Base-by-base conservation (phyloP, 2,888 invertebrate genomes). In the Elegia similella region DNA sequence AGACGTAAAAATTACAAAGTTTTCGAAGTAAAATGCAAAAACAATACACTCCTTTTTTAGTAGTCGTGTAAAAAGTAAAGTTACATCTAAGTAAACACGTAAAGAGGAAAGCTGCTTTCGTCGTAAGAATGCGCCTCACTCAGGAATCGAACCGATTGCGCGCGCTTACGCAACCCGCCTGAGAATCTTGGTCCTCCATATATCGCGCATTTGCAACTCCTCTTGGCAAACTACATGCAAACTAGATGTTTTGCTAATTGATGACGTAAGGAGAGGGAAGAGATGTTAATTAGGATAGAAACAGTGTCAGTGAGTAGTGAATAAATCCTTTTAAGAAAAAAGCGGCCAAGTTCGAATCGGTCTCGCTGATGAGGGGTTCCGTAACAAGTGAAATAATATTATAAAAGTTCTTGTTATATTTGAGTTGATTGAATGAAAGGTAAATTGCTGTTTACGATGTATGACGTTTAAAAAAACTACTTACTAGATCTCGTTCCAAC, bases 41-140 rank as follows among this genome's bases (percentile, higher is more conserved):
- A n/a, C n/a, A n/a, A n/a, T n/a, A n/a, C n/a, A n/a, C n/a, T n/a
- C n/a, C n/a, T n/a, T n/a, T n/a, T n/a, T n/a, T n/a, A n/a, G n/a
- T n/a, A n/a, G n/a, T n/a, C n/a, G n/a, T n/a, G n/a, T n/a, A 61
- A 62, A 59, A 58, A 60, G 53, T 55, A 47, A 15, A 63, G 54
- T 38, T n/a, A 12, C 38, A 34, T 0, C 34, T 52, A 54, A 57
- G 82, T 81, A 79, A 62, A 64, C 60, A 64, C 62, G 60, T 80
- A 85, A 83, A 87, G 86, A 80, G 82, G 80, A 44, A 86, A 81
- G 70, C 59, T 64, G 63, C 88, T 88, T 86, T 86, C 86, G 68
- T 81, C 66, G 65, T 62, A 78, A 78, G 85, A 86, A 86, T 86
- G 72, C 65, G 57, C 60, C 63, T 61, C 58, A 64, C 66, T 62